phyloP scores from a whole-genome alignment of 2,797 vertebrate species.

The Chelidonichthys spinosus region DNA sequence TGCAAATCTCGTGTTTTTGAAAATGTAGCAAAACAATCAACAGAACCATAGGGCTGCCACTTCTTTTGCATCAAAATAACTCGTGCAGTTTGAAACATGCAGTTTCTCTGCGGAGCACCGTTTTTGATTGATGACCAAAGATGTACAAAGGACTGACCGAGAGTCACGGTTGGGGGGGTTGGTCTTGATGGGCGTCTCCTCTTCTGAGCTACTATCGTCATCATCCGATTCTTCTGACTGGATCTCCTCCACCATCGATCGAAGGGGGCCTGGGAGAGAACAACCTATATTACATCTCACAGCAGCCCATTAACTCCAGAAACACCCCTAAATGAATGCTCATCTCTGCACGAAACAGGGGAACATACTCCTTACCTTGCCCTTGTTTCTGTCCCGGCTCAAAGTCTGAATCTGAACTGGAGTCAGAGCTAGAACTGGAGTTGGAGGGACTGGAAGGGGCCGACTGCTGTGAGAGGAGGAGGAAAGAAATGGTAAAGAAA shows the following conservation, averaged over 20 bases:
- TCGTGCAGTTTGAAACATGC: neutral
- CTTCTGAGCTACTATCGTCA: conserved; percentile 95
- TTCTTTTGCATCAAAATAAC: neutral
- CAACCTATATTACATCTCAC: neutral
- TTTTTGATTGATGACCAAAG: neutral
- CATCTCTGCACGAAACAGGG: neutral
- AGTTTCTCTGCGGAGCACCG: neutral
- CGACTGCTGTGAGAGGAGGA: conserved; percentile 83
- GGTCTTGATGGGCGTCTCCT: conserved; percentile 90
- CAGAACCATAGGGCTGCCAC: neutral
- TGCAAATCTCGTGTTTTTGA: neutral
- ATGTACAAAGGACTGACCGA: conserved; percentile 82
- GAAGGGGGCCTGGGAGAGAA: conserved; percentile 83
- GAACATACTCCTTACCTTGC: conserved; percentile 76
- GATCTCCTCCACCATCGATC: conserved; percentile 96
- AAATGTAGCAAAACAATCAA: neutral
- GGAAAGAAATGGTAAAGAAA: conserved; percentile 68
- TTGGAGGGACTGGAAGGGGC: conserved; percentile 93
- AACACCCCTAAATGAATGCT: neutral
- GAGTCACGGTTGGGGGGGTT: conserved; percentile 92
- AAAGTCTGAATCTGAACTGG: conserved; percentile 97
- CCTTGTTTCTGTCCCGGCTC: conserved; percentile 96
- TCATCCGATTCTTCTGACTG: conserved; percentile 97
- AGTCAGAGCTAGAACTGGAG: conserved; percentile 95
- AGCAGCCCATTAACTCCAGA: too few species aligned